A percentile compares a stretch with the other conserved stretches of the same genome.
phyloP scores from a whole-genome alignment of 2,888 invertebrate species.

The Lepidochitona cinerea region DNA sequence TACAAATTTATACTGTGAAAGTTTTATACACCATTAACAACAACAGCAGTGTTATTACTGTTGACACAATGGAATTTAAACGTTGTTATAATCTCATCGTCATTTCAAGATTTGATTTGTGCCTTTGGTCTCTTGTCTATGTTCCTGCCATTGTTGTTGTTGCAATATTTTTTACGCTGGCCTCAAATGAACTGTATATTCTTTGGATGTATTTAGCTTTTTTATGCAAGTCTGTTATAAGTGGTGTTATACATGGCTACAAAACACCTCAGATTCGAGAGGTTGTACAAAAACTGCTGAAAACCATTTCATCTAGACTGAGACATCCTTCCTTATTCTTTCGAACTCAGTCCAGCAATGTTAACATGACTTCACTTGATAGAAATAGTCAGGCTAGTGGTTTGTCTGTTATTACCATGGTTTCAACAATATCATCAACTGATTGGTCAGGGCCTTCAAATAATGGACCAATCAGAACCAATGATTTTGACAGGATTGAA shows the following conservation, averaged over 20 bases:
- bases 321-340: not conserved
- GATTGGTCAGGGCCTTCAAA: too few species aligned
- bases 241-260: slow-evolving; percentile 46
- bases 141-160: slow-evolving; percentile 47
- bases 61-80: slow-evolving; percentile 37
- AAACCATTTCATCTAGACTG: not conserved
- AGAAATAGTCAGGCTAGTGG: not conserved
- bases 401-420: not conserved
- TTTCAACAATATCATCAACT: not conserved
- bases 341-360: not conserved
- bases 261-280: slow-evolving; percentile 40
- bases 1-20: slow-evolving; percentile 25
- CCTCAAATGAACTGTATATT: not conserved
- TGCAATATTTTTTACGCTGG: slow-evolving; percentile 7
- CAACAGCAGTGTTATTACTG: slow-evolving; percentile 25
- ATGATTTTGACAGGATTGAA: not conserved
- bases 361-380: not conserved
- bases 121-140: slow-evolving; percentile 42
- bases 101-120: slow-evolving; percentile 42
- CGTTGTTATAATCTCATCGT: slow-evolving; percentile 39
- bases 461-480: too few species aligned
- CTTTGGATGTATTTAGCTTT: slow-evolving; percentile 29
- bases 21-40: not conserved
- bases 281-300: slow-evolving; percentile 26
- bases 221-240: slow-evolving; percentile 45